Conservation (phyloP, 92 coral and sea anemone species). For the Meandrina meandrites region DNA sequence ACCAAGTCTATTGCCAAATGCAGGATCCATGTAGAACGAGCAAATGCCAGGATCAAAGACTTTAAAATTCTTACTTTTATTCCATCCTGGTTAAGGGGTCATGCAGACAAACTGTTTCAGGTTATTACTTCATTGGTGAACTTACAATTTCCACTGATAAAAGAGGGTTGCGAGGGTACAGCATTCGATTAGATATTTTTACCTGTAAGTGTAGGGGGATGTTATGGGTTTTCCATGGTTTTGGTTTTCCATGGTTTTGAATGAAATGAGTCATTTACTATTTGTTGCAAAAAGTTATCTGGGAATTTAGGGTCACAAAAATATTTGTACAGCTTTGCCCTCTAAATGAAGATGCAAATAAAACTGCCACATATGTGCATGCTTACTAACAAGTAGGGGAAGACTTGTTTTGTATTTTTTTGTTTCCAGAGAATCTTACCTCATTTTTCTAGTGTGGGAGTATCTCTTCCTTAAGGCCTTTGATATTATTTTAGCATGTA, state of each 20-base stretch:
- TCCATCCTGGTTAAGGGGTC: too few relatives aligned
- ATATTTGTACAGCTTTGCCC: background rate
- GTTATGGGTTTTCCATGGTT: too few relatives aligned
- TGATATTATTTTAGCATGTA: background rate
- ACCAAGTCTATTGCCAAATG: too few relatives aligned
- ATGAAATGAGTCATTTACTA: background rate
- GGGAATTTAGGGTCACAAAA: background rate
- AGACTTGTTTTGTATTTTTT: background rate
- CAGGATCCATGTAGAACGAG: too few relatives aligned
- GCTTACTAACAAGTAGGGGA: background rate
- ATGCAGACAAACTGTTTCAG: too few relatives aligned
- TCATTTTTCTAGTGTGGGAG: too few relatives aligned
- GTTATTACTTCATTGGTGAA: too few relatives aligned
- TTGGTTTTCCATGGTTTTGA: background rate
- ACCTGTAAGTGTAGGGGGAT: background rate
- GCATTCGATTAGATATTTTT: background rate
- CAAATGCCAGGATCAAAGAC: too few relatives aligned
- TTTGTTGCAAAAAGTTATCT: background rate
- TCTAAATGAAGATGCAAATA: too few relatives aligned
- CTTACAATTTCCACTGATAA: too few relatives aligned
- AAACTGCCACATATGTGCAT: background rate
- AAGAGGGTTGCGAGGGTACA: conserved; percentile 1
- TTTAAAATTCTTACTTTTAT: too few relatives aligned
- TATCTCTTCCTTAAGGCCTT: background rate
- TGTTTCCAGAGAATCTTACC: conserved; percentile 1